These are phyloP conservation scores for Ophioninae sp. DNA, from an alignment of 2,888 invertebrate genomes.

Conservation along the genomic window DNA sequence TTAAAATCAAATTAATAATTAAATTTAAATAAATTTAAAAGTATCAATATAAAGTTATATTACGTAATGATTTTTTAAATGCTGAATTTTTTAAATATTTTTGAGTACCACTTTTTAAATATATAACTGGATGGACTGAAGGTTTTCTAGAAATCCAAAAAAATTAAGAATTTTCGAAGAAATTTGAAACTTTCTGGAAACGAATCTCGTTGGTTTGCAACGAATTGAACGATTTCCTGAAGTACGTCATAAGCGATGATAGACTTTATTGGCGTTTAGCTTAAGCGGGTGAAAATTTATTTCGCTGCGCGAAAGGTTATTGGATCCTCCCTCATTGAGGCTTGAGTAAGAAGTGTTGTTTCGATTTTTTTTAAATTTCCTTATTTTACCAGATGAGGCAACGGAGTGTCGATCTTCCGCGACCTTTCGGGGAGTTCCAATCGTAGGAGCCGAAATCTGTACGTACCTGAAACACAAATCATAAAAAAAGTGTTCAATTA, in stretches of 20 bases:
- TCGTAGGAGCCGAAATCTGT: background rate
- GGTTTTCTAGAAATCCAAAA: no score
- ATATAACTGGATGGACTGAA: no score
- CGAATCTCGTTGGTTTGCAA: background rate
- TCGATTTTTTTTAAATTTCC: background rate
- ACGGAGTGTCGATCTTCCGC: background rate
- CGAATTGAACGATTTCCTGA: background rate
- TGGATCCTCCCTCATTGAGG: background rate
- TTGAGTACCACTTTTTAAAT: no score
- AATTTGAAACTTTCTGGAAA: no score
- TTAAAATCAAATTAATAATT: no score
- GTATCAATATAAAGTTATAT: no score
- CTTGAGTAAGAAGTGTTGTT: background rate
- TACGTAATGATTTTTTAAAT: no score
- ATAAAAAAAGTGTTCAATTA: slow-evolving; percentile 28
- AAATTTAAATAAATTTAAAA: no score
- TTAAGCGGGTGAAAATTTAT: background rate
- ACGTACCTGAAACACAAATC: slow-evolving; percentile 60
- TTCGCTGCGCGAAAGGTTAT: background rate
- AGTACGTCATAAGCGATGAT: background rate
- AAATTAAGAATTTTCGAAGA: no score
- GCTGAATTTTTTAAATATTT: no score
- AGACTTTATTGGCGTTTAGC: background rate
- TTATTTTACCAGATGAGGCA: background rate
- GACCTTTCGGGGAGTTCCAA: background rate